A percentile compares a stretch with the other conserved stretches of the same genome.
phyloP scores from a whole-genome alignment of 2,113 vertebrate species.

The Microtus richardsoni region DNA sequence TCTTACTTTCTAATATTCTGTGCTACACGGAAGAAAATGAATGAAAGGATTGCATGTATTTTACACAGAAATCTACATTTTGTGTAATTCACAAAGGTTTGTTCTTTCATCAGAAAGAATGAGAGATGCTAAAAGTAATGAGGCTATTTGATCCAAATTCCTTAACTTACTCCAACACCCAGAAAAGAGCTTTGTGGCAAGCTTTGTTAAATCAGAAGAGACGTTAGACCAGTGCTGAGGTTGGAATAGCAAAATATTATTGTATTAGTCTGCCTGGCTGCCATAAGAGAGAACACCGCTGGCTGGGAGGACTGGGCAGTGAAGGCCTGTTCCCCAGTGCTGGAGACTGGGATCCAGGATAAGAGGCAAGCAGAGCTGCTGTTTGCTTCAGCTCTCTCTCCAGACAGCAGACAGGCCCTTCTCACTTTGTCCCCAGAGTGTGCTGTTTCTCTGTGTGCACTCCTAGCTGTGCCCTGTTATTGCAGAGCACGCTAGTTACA shows the following conservation, averaged over 20 bases:
- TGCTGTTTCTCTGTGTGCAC: neutral
- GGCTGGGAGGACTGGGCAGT: no score
- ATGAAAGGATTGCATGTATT: neutral
- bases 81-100: conserved; percentile 10
- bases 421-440: fast-evolving
- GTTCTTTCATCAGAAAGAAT: neutral
- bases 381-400: neutral
- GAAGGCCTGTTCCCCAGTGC: neutral
- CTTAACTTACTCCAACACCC: neutral
- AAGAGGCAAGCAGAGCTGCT: neutral
- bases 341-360: neutral
- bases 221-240: neutral
- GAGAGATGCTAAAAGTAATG: neutral
- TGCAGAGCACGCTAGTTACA: neutral
- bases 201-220: neutral
- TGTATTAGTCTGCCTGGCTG: neutral
- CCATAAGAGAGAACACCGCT: neutral
- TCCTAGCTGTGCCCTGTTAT: fast-evolving
- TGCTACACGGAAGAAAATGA: neutral
- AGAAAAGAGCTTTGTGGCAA: neutral
- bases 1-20: conserved; percentile 10
- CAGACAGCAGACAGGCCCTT: neutral
- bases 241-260: neutral
- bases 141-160: neutral
- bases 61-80: neutral